These are phyloP conservation scores for Tinamus guttatus DNA, from an alignment of 2,113 vertebrate species.

Conservation along the genomic window DNA sequence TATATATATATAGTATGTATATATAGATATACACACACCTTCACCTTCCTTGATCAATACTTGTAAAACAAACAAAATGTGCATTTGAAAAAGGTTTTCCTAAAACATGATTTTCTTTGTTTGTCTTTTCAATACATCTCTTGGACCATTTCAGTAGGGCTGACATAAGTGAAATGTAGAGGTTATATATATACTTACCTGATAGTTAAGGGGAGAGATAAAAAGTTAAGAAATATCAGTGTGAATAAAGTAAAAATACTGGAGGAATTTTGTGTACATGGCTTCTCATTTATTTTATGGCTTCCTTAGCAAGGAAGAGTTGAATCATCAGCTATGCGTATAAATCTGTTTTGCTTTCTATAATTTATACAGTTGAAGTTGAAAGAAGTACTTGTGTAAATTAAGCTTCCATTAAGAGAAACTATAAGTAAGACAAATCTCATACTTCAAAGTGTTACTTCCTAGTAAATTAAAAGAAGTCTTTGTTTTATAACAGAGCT, in stretches of 20 bases:
- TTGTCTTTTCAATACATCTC: not conserved
- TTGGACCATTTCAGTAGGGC: not conserved
- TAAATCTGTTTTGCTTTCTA: not conserved
- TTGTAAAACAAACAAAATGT: not conserved
- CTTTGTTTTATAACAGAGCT: not conserved
- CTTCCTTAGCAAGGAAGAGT: not conserved
- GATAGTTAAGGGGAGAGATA: not conserved
- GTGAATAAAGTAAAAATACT: not conserved
- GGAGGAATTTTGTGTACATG: not conserved
- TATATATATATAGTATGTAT: not conserved
- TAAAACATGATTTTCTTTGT: not conserved
- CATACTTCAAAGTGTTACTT: not conserved
- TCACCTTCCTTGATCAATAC: not conserved
- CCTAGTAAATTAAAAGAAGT: not conserved
- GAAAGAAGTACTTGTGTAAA: not conserved
- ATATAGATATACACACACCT: not conserved
- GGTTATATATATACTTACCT: not conserved
- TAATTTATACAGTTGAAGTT: not conserved
- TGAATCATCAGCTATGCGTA: not conserved
- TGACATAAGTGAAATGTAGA: not conserved
- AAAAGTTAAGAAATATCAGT: not conserved
- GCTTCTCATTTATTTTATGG: not conserved
- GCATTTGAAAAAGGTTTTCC: not conserved
- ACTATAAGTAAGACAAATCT: not conserved
- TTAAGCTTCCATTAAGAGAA: not conserved